These are phyloP conservation scores for Lepidocyrtinus sp. DNA, from an alignment of 2,888 invertebrate genomes.

Conservation along the genomic window DNA sequence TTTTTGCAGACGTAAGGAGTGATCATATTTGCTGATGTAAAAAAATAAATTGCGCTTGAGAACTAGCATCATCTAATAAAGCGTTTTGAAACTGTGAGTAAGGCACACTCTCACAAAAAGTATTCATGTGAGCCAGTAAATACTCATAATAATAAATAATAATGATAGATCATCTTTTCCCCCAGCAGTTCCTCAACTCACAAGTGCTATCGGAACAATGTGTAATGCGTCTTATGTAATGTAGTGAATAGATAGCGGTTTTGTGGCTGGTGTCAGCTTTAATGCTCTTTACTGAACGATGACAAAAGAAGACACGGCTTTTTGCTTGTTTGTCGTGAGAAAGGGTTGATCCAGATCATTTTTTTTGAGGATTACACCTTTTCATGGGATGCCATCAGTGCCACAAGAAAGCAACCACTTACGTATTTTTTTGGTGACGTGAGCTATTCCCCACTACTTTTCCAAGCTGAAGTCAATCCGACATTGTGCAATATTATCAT, in stretches of 20 bases:
- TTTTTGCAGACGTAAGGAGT: not conserved
- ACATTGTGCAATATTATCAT: conserved; percentile 22
- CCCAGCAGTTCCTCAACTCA: conserved; percentile 9
- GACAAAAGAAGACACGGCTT: conserved; percentile 20
- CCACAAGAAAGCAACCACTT: conserved; percentile 12
- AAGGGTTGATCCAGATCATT: conserved; percentile 61
- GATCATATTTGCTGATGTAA: conserved; percentile 13
- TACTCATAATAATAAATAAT: conserved; percentile 17
- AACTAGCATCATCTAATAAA: conserved; percentile 14
- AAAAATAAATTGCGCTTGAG: conserved; percentile 15
- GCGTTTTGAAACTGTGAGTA: conserved; percentile 7
- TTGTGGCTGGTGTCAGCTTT: conserved; percentile 11
- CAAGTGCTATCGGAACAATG: conserved; percentile 14
- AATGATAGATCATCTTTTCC: conserved; percentile 12
- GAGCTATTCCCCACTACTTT: not conserved
- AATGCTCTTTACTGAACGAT: conserved; percentile 5
- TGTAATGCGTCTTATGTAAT: conserved; percentile 2
- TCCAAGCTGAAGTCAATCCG: not conserved
- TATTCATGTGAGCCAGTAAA: conserved; percentile 18
- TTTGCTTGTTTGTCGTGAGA: conserved; percentile 53
- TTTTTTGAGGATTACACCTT: conserved; percentile 39
- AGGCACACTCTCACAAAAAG: conserved; percentile 17
- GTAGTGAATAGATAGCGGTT: conserved; percentile 5
- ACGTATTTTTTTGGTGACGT: not conserved
- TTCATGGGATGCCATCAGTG: conserved; percentile 28